Conservation (phyloP, 2,113 vertebrate genomes). For the Cyprinodon brontotheroides region DNA sequence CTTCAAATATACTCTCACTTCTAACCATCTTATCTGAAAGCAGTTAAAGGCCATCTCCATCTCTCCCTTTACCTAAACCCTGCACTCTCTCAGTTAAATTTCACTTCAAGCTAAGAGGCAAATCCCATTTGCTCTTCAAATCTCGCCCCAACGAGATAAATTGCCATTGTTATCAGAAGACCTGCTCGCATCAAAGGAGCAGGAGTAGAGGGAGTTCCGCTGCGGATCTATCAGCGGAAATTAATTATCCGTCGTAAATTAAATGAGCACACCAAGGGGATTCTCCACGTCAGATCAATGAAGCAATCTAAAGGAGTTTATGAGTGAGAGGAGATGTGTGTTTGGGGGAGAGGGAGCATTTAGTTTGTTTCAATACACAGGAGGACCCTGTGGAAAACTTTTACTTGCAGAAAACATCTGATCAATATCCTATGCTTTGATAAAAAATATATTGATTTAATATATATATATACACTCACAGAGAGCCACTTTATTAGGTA, state of each 20-base stretch:
- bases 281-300: slow-evolving; percentile 63
- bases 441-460: too few species aligned
- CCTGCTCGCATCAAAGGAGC: slow-evolving; percentile 62
- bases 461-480: too few species aligned
- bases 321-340: slow-evolving; percentile 38
- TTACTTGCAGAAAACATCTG: background rate
- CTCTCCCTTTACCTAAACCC: slow-evolving; percentile 5
- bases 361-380: background rate
- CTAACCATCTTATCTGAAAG: slow-evolving; percentile 14
- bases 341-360: slow-evolving; percentile 2
- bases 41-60: background rate
- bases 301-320: slow-evolving; percentile 65
- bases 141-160: slow-evolving; percentile 61
- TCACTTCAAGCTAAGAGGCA: slow-evolving; percentile 42
- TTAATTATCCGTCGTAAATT: slow-evolving; percentile 76
- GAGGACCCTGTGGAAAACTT: background rate
- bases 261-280: slow-evolving; percentile 63
- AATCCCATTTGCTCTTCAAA: slow-evolving; percentile 67
- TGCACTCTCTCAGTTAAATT: slow-evolving; percentile 26
- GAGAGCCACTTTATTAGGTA: too few species aligned
- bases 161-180: slow-evolving; percentile 61
- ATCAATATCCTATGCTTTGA: background rate
- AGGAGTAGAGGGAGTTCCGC: slow-evolving; percentile 57
- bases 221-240: slow-evolving; percentile 66
- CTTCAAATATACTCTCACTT: background rate